Conservation (phyloP, 2,888 invertebrate species). For the Apantesis nais region DNA sequence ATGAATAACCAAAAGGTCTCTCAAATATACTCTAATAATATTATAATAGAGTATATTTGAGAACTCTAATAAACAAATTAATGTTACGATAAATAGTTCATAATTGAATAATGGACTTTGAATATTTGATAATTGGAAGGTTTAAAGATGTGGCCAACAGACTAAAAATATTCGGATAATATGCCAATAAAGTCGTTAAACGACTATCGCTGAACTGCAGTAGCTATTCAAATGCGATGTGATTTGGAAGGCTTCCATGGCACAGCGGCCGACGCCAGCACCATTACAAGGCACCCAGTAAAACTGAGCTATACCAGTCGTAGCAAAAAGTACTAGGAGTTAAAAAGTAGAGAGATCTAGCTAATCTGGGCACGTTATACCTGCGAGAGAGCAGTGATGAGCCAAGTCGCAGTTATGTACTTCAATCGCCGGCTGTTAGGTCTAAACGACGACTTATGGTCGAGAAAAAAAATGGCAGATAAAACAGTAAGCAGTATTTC, state of each 20-base stretch:
- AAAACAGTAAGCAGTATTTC: constrained; percentile 55
- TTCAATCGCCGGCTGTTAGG: constrained; percentile 74
- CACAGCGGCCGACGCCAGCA: constrained; percentile 58
- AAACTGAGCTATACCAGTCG: constrained; percentile 54
- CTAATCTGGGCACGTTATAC: constrained; percentile 64
- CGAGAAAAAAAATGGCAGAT: constrained; percentile 61
- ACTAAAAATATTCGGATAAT: constrained; percentile 43
- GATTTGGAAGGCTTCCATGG: constrained; percentile 78
- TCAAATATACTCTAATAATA: no score
- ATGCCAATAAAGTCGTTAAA: constrained; percentile 68
- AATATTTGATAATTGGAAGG: constrained; percentile 17
- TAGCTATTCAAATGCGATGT: constrained; percentile 76
- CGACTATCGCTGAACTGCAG: constrained; percentile 67
- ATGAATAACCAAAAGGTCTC: no score
- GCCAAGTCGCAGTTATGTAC: constrained; percentile 72
- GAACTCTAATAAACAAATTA: not conserved
- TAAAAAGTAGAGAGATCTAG: constrained; percentile 50
- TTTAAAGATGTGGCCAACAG: constrained; percentile 23
- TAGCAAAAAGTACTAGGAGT: constrained; percentile 39
- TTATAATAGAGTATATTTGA: no score
- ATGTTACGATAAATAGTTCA: not conserved
- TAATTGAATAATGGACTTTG: not conserved
- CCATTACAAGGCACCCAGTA: constrained; percentile 62
- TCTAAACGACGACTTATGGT: constrained; percentile 66
- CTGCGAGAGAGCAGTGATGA: constrained; percentile 72